Base-by-base conservation (phyloP, 1,140 invertebrate species). In the Nymphalis io region DNA sequence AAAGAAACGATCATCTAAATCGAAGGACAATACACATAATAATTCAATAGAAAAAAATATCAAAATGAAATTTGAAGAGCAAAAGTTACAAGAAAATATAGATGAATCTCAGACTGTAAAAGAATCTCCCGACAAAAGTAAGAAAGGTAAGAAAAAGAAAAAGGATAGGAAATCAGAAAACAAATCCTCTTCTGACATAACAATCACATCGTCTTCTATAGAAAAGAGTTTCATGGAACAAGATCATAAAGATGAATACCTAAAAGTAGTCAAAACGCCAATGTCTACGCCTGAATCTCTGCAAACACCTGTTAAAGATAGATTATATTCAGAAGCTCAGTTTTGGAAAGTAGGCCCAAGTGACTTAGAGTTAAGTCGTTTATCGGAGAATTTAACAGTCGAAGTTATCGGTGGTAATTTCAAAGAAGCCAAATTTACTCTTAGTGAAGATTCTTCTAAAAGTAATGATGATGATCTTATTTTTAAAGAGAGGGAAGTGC, bases 241-340 rank as follows among this genome's bases (percentile, higher is more conserved):
- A 69, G 73, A 60, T 64, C 40, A 72, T 13, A 12, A 62, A 46
- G 57, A 55, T 66, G 16, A 59, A 44, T 51, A 63, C 16, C 15
- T 66, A 40, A 57, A 48, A 63, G 80, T 61, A 42, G 33, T 57
- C 51, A 68, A 77, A 68, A 80, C 79, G 12, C 64, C 84, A 11
- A 27, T 82, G 21, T 88, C 83, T 8, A 91, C 85, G 27, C 87
- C 89, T 10, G 89, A 91, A 67, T 84, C 82, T 6, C 18, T 85
- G 62, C 84, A 90, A 65, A 91, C 89, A 58, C 89, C 89, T 18
- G 69, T 89, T 16, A 91, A 91, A 80, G 89, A 91, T 15, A 82
- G 87, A 65, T 51, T 89, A 38, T 91, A 83, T 75, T 86, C 85
- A 6, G 89, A 91, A 75, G 87, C 87, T 55, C 89, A 90, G 60